These are phyloP conservation scores for Patiria pectinifera DNA, from an alignment of 53 echinoderm and acorn worm species.

Conservation along the genomic window DNA sequence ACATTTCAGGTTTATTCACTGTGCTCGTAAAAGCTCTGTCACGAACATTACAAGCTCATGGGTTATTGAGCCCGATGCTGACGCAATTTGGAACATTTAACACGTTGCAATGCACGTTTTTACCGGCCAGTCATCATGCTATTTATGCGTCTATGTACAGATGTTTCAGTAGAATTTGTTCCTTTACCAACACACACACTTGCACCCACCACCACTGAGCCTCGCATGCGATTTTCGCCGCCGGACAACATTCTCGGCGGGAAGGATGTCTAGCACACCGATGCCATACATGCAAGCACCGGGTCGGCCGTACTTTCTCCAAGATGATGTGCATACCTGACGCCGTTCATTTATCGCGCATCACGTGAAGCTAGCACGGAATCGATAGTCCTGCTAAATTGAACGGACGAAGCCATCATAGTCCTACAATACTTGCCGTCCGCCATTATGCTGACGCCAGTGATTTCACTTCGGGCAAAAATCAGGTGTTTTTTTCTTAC, in stretches of 20 bases:
- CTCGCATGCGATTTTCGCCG: background rate
- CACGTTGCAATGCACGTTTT: too few species aligned
- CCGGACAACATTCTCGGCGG: background rate
- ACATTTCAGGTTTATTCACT: too few species aligned
- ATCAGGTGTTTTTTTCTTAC: slow-evolving; percentile 26
- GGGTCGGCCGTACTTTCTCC: background rate
- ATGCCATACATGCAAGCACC: background rate
- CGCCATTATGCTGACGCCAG: slow-evolving; percentile 41
- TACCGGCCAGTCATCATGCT: too few species aligned
- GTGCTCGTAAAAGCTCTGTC: too few species aligned
- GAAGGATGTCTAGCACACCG: background rate
- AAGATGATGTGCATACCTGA: background rate
- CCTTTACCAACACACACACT: too few species aligned
- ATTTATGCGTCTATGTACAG: too few species aligned
- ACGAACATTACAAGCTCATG: too few species aligned
- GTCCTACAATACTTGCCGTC: slow-evolving; percentile 9
- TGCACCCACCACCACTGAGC: background rate
- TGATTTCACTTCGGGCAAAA: slow-evolving; percentile 44
- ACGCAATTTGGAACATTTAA: too few species aligned
- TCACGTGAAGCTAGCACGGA: background rate
- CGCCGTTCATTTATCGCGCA: background rate
- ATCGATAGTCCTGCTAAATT: slow-evolving; percentile 26
- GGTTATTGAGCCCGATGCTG: too few species aligned
- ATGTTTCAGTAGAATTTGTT: too few species aligned
- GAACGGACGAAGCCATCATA: background rate